Evolutionary conservation across 2,888 invertebrate species (phyloP).

Genomic region (Chalcis sispes): DNA sequence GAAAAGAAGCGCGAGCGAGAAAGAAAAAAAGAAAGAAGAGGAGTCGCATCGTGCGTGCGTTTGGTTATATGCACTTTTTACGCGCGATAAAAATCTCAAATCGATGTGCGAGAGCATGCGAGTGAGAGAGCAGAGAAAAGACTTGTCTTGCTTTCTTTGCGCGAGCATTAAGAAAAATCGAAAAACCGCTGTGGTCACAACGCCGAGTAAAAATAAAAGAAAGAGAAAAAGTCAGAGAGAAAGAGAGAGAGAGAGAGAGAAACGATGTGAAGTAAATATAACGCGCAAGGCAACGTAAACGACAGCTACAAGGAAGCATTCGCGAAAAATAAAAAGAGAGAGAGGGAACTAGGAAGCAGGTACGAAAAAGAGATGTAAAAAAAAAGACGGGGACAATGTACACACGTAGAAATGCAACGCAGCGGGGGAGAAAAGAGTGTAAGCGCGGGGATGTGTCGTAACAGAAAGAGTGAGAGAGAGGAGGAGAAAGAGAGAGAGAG

Average conservation of each 20-base stretch:
- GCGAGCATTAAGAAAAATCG: constrained; percentile 49
- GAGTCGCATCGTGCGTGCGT: constrained; percentile 6
- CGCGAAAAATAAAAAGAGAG: constrained; percentile 39
- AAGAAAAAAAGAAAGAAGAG: background rate
- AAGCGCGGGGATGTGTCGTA: constrained; percentile 34
- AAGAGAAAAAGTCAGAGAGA: constrained; percentile 19
- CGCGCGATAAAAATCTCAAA: constrained; percentile 55
- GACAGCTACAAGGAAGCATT: constrained; percentile 35
- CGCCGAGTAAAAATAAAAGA: constrained; percentile 21
- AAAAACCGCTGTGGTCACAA: constrained; percentile 30
- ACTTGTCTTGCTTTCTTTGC: background rate
- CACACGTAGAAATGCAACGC: constrained; percentile 49
- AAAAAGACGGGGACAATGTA: constrained; percentile 43
- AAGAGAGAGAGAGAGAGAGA: constrained; percentile 3
- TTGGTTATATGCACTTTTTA: constrained; percentile 47
- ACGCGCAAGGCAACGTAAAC: constrained; percentile 32
- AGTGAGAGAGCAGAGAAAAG: no score
- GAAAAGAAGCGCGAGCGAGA: background rate
- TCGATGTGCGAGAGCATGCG: constrained; percentile 7
- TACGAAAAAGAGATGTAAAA: background rate
- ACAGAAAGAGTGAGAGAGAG: background rate
- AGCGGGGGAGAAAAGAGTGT: constrained; percentile 47
- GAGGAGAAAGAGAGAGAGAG: constrained; percentile 17
- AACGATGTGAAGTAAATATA: constrained; percentile 33
- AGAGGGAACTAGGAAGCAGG: background rate